Conservation (phyloP, 2,797 vertebrate species). For the Poliocrania exsul region DNA sequence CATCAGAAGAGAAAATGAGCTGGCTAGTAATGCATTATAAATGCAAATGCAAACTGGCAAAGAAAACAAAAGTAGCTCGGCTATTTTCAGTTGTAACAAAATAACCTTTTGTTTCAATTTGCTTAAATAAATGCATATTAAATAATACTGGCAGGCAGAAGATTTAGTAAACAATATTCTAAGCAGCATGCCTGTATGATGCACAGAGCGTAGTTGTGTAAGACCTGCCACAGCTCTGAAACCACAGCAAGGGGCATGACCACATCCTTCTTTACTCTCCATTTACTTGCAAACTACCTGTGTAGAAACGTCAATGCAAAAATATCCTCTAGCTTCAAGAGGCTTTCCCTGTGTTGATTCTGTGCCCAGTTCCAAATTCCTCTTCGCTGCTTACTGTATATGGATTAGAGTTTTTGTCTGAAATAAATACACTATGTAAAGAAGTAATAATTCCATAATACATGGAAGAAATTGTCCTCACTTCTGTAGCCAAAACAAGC, state of each 20-base stretch:
- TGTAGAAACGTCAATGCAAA: neutral
- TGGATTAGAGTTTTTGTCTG: neutral
- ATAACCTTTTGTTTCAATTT: neutral
- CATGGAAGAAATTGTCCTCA: neutral
- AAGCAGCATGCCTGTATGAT: neutral
- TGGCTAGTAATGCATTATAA: neutral
- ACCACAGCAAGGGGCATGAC: neutral
- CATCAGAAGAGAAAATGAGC: neutral
- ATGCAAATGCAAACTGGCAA: neutral
- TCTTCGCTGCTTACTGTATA: neutral
- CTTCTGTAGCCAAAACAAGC: neutral
- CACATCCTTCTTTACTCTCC: neutral
- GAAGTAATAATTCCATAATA: neutral
- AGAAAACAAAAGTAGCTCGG: neutral
- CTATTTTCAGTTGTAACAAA: neutral
- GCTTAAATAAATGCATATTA: neutral
- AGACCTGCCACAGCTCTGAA: neutral
- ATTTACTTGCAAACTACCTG: neutral
- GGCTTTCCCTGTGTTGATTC: neutral
- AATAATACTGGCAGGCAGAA: neutral
- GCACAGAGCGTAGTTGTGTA: neutral
- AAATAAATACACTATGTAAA: neutral
- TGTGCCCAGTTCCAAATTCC: neutral
- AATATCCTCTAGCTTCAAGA: neutral
- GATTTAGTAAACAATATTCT: neutral